Conservation (phyloP, 2,113 vertebrate species). For the Rhinolophus sinicus region DNA sequence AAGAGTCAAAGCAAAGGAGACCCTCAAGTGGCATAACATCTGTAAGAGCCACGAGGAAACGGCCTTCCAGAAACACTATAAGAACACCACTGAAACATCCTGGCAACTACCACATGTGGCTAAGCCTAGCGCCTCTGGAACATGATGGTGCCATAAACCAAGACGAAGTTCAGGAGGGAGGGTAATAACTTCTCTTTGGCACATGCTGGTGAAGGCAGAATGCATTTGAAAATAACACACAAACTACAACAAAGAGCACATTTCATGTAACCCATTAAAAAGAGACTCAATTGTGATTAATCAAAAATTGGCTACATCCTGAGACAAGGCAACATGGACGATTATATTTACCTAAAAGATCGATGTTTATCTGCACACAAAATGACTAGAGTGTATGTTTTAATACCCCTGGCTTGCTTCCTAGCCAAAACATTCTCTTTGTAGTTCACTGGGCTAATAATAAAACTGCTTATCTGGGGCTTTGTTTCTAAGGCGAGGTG, state of each 20-base stretch:
- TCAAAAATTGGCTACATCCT: not conserved
- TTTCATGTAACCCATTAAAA: not conserved
- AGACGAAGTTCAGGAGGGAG: not conserved
- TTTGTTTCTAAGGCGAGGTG: not conserved
- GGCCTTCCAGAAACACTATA: not conserved
- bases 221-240: not conserved
- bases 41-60: not conserved
- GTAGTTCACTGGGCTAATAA: not conserved
- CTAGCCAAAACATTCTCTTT: not conserved
- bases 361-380: not conserved
- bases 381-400: not conserved
- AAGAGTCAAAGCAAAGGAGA: not conserved
- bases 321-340: not conserved
- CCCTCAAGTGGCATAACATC: not conserved
- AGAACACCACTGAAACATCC: not conserved
- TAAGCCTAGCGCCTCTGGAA: not conserved
- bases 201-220: not conserved
- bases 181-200: not conserved
- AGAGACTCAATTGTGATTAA: conserved; percentile 17
- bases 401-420: not conserved
- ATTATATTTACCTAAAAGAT: not conserved
- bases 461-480: not conserved
- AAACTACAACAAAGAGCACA: not conserved
- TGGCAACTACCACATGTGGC: not conserved
- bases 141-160: not conserved